phyloP scores from a whole-genome alignment of 2,888 invertebrate species.

The Drosophila stalkeri region DNA sequence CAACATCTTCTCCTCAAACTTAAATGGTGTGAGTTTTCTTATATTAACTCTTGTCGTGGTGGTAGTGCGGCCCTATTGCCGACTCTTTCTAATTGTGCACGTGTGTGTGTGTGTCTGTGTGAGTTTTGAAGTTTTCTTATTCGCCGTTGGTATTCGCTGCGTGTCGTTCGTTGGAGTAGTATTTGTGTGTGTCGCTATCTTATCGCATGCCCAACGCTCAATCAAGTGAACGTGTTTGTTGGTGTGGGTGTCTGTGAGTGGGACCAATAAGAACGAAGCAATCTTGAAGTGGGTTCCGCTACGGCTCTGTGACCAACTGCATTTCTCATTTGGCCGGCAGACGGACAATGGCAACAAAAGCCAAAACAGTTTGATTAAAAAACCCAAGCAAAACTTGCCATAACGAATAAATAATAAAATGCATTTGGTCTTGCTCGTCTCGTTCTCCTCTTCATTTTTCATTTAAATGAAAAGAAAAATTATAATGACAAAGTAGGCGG shows the following conservation, averaged over 20 bases:
- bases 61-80: slow-evolving; percentile 45
- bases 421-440: slow-evolving; percentile 63
- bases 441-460: slow-evolving; percentile 35
- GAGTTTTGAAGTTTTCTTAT: slow-evolving; percentile 60
- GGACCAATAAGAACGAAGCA: slow-evolving; percentile 64
- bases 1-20: slow-evolving; percentile 45
- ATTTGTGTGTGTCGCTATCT: slow-evolving; percentile 46
- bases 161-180: slow-evolving; percentile 15
- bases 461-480: slow-evolving; percentile 69
- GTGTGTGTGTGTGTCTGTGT: slow-evolving; percentile 22
- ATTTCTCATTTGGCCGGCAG: slow-evolving; percentile 21
- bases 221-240: slow-evolving; percentile 42
- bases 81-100: slow-evolving; percentile 45
- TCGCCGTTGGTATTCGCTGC: slow-evolving; percentile 52
- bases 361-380: slow-evolving; percentile 60
- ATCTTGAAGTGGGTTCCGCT: slow-evolving; percentile 33
- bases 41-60: slow-evolving; percentile 35
- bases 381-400: slow-evolving; percentile 58
- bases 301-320: slow-evolving; percentile 17
- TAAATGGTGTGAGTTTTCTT: slow-evolving; percentile 75
- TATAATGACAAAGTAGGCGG: slow-evolving; percentile 78
- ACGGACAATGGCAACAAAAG: slow-evolving; percentile 22
- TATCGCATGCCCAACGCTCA: slow-evolving; percentile 43
- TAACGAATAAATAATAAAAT: slow-evolving; percentile 76
- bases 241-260: slow-evolving; percentile 41